Conservation (phyloP, 2,113 vertebrate species). For the Cromileptes altivelis region DNA sequence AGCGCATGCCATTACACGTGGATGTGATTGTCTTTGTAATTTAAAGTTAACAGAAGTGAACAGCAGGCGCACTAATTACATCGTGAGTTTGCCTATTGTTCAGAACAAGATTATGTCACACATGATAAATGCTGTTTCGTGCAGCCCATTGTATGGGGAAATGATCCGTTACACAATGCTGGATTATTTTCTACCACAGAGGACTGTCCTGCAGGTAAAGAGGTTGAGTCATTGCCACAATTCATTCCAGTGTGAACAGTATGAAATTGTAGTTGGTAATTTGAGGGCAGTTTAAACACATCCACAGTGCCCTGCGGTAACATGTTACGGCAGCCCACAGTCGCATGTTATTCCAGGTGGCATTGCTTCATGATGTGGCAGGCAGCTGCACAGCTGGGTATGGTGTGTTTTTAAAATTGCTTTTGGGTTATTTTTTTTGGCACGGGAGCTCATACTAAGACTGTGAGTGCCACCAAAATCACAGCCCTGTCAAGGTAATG, state of each 20-base stretch:
- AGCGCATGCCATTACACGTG: neutral
- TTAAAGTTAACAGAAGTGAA: constrained; percentile 12
- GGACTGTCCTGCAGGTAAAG: constrained; percentile 26
- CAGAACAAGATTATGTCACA: neutral
- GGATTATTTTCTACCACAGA: neutral
- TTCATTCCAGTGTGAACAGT: neutral
- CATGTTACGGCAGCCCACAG: neutral
- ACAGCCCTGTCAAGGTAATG: neutral
- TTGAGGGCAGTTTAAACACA: neutral
- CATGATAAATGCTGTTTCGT: neutral
- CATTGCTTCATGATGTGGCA: neutral
- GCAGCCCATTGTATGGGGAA: neutral
- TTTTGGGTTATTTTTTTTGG: neutral
- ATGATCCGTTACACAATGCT: constrained; percentile 9
- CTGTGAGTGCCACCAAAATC: neutral
- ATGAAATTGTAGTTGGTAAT: neutral
- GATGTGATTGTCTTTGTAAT: neutral
- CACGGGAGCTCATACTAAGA: neutral
- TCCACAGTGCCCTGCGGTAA: neutral
- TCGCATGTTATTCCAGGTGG: neutral
- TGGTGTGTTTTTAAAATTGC: neutral
- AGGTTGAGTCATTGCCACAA: neutral
- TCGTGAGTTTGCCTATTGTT: constrained; percentile 2
- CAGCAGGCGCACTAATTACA: neutral
- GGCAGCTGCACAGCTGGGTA: neutral